Evolutionary conservation across 1,140 invertebrate species (phyloP).

Genomic region (Carposina sasakii): DNA sequence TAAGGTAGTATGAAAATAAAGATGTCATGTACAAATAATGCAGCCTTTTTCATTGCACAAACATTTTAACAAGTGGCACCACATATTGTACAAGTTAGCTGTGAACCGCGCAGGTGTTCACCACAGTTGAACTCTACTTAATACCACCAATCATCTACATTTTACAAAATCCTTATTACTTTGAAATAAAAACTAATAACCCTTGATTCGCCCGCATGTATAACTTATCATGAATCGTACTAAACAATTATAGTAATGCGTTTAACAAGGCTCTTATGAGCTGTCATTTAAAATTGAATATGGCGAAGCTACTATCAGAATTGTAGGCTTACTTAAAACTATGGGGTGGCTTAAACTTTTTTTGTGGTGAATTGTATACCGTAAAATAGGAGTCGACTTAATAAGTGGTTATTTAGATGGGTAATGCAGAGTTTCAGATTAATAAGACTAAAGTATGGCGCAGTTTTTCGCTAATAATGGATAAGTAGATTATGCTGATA

Average conservation of each 20-base stretch:
- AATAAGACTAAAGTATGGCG: conserved; percentile 8
- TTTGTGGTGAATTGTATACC: conserved; percentile 44
- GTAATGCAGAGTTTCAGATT: conserved; percentile 31
- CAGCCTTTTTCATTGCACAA: conserved; percentile 15
- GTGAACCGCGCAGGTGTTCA: conserved; percentile 58
- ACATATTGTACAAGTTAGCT: conserved; percentile 46
- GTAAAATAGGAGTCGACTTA: conserved; percentile 56
- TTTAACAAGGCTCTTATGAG: too few species aligned
- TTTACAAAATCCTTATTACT: too few species aligned
- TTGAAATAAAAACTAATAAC: too few species aligned
- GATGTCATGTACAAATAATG: conserved; percentile 4
- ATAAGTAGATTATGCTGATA: conserved; percentile 27
- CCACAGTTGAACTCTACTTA: conserved; percentile 25
- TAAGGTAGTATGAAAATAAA: not conserved
- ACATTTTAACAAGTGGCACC: conserved; percentile 37
- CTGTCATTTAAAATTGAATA: too few species aligned
- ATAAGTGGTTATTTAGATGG: conserved; percentile 58
- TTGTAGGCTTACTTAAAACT: too few species aligned
- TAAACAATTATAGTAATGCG: too few species aligned
- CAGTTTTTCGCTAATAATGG: conserved; percentile 9
- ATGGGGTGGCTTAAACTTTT: conserved; percentile 39
- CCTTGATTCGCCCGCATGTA: too few species aligned
- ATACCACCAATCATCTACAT: too few species aligned
- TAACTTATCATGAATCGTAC: too few species aligned
- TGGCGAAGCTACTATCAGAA: too few species aligned